Evolutionary conservation across 2,797 vertebrate species (phyloP).

Genomic region (Tamandua tetradactyla): DNA sequence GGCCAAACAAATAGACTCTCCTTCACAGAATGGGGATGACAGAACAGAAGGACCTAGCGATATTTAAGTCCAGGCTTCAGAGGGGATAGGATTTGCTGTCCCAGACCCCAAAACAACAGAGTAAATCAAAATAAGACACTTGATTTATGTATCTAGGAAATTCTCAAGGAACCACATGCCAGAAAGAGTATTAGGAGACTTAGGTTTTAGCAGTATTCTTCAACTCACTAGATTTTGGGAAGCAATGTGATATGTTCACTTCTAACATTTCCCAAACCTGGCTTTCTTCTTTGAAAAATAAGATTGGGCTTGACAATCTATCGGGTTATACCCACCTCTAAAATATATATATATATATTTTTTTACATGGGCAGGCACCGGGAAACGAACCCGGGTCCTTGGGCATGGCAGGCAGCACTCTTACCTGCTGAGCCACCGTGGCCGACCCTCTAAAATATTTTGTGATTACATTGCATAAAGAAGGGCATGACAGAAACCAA

Average conservation of each 20-base stretch:
- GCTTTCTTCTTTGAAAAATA: not conserved
- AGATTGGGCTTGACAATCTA: not conserved
- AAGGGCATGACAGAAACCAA: not conserved
- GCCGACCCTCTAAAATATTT: constrained; percentile 27
- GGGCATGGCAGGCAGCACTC: too few species aligned
- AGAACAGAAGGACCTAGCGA: not conserved
- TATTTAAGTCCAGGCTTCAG: not conserved
- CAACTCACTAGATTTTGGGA: not conserved
- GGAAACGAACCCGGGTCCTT: too few species aligned
- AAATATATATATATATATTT: too few species aligned
- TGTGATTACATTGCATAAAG: not conserved
- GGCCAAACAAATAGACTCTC: not conserved
- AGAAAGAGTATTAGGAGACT: not conserved
- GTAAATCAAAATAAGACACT: not conserved
- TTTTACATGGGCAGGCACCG: too few species aligned
- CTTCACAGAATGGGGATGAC: not conserved
- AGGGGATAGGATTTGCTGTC: not conserved
- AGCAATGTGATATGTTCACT: not conserved
- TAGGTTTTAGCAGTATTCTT: not conserved
- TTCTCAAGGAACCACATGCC: not conserved
- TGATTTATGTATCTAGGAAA: not conserved
- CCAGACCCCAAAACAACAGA: not conserved
- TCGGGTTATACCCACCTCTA: not conserved
- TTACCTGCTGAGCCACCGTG: too few species aligned
- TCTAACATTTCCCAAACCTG: not conserved